Conservation (phyloP, 1,140 invertebrate genomes). For the Drepana arcuata region DNA sequence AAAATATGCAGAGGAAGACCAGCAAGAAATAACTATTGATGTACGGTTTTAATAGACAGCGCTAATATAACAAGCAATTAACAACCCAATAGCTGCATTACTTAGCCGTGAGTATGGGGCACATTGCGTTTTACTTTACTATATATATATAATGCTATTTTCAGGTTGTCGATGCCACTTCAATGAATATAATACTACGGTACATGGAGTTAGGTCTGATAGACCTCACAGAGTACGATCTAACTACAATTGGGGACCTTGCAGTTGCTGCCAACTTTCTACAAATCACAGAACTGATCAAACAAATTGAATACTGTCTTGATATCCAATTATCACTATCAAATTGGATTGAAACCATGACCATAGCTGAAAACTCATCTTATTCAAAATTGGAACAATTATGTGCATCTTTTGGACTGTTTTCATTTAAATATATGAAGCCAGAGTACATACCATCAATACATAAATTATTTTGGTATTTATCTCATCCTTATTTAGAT, state of each 20-base stretch:
- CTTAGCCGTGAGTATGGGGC: no score
- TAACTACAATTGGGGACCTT: conserved; percentile 30
- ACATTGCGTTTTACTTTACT: no score
- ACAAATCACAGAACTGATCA: conserved; percentile 53
- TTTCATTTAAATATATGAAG: conserved; percentile 47
- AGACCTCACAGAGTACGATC: conserved; percentile 36
- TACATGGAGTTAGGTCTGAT: conserved; percentile 53
- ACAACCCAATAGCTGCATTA: no score
- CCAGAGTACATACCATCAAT: conserved; percentile 35
- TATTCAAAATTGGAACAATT: conserved; percentile 34
- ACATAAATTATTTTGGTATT: conserved; percentile 47
- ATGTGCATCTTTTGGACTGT: conserved; percentile 33
- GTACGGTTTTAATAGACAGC: conserved; percentile 33
- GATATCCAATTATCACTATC: conserved; percentile 28
- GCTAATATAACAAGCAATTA: no score
- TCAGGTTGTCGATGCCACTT: conserved; percentile 44
- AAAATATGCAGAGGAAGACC: conserved; percentile 46
- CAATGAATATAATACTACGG: conserved; percentile 43
- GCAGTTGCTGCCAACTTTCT: conserved; percentile 45
- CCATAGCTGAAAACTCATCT: conserved; percentile 36
- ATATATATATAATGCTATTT: conserved; percentile 33
- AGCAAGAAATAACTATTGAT: conserved; percentile 43
- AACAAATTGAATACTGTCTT: conserved; percentile 49
- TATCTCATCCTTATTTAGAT: conserved; percentile 52
- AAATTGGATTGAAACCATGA: conserved; percentile 46